These are phyloP conservation scores for Dinomys branickii DNA, from an alignment of 2,113 vertebrate genomes.

Conservation along the genomic window DNA sequence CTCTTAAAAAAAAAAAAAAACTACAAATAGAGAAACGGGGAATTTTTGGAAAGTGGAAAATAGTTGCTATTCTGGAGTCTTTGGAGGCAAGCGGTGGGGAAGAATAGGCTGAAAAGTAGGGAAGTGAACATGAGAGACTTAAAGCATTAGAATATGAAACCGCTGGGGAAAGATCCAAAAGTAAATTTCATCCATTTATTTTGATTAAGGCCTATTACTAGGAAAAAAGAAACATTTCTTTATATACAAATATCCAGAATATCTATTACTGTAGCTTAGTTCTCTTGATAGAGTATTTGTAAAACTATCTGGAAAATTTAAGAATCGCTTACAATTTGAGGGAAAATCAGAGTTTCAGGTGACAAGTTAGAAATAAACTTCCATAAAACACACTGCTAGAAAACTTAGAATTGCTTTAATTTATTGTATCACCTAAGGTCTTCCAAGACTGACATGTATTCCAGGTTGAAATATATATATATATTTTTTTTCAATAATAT, in stretches of 20 bases:
- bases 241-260: background rate
- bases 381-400: constrained; percentile 5
- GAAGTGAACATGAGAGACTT: background rate
- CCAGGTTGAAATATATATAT: background rate
- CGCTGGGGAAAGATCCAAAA: background rate
- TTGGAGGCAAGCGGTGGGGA: background rate
- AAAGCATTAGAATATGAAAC: background rate
- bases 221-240: background rate
- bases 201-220: background rate
- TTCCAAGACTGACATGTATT: constrained; percentile 23
- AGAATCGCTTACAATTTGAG: background rate
- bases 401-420: background rate
- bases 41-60: background rate
- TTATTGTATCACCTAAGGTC: background rate
- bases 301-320: background rate
- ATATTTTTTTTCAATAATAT: no score
- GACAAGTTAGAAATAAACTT: background rate
- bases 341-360: background rate
- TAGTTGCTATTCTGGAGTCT: background rate
- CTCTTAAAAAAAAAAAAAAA: no score
- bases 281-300: background rate
- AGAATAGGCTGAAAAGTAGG: background rate
- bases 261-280: background rate
- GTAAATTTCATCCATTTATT: constrained; percentile 1
- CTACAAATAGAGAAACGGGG: background rate